Base-by-base conservation (phyloP, 2,888 invertebrate genomes). In the Omphaloscelis lunosa region DNA sequence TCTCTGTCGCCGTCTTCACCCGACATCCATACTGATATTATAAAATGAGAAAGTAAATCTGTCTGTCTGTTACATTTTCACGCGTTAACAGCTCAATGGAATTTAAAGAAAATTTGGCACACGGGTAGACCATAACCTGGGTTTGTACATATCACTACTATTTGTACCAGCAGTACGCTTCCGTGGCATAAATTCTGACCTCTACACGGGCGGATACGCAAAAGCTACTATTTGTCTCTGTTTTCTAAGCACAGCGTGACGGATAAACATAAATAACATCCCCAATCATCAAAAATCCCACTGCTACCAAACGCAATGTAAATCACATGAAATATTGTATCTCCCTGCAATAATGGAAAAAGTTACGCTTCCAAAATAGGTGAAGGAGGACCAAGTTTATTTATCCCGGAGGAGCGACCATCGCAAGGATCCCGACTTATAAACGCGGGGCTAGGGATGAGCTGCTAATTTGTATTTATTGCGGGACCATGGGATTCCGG, bases 381-480 rank as follows among this genome's bases (percentile, higher is more conserved):
- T 65, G 67, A 71, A 72, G 66, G 27, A 67, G 41, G 34, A 41
- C 45, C 62, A 29, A 62, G 62, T 83, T 86, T 84, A 84, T 83
- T 41, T 61, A 76, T 86, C 84, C 84, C 73, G 12, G 4, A 73
- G 83, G 79, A 63, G 34, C 62, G 58, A 39, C 68, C 77, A 80
- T 73, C 75, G 68, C 88, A 78, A 86, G 82, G 70, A 83, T 82
- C 77, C 75, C 67, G 72, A 75, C 82, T 88, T 86, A 89, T 84
- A 85, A 86, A 84, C 73, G 68, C 73, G 75, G 79, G 76, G 71
- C 76, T 75, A 41, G 83, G 85, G 86, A 86, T 85, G 73, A 80
- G 72, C 76, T 69, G 72, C 80, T 91, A 90, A 91, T 91, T 89
- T 85, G 86, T 86, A 91, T 91, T 91, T 91, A 91, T 91, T 77